phyloP scores from a whole-genome alignment of 1,140 invertebrate genomes.

The Lordiphosa mommai region DNA sequence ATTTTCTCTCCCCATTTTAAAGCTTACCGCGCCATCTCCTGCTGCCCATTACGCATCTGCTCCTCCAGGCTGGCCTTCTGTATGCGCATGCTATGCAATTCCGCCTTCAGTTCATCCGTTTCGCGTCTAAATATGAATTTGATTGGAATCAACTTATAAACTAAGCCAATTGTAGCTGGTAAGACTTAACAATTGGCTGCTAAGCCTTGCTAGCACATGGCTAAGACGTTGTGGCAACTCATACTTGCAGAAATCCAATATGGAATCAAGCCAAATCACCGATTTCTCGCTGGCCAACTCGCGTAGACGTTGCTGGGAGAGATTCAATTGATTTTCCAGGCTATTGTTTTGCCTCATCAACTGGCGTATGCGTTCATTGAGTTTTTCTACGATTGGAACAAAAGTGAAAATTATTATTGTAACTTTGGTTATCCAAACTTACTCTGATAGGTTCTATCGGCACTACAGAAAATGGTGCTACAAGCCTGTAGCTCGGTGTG shows the following conservation, averaged over 20 bases:
- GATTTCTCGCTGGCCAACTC: constrained; percentile 66
- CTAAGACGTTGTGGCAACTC: constrained; percentile 52
- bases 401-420: too few relatives aligned
- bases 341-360: constrained; percentile 55
- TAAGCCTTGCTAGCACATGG: constrained; percentile 33
- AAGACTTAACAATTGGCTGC: constrained; percentile 45
- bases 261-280: constrained; percentile 75
- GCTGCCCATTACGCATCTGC: constrained; percentile 61
- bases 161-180: constrained; percentile 34
- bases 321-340: constrained; percentile 52
- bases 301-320: constrained; percentile 55
- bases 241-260: constrained; percentile 79
- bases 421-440: background rate
- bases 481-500: constrained; percentile 67
- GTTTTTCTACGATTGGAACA: too few relatives aligned
- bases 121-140: constrained; percentile 66
- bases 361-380: constrained; percentile 67
- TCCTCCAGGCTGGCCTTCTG: constrained; percentile 71
- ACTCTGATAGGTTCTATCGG: constrained; percentile 73
- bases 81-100: constrained; percentile 62
- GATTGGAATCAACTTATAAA: constrained; percentile 31
- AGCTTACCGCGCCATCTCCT: constrained; percentile 66
- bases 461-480: constrained; percentile 71
- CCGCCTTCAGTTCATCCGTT: constrained; percentile 71
- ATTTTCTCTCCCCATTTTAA: background rate